phyloP scores from a whole-genome alignment of 2,888 invertebrate genomes.

The Blastobasis lacticolella region DNA sequence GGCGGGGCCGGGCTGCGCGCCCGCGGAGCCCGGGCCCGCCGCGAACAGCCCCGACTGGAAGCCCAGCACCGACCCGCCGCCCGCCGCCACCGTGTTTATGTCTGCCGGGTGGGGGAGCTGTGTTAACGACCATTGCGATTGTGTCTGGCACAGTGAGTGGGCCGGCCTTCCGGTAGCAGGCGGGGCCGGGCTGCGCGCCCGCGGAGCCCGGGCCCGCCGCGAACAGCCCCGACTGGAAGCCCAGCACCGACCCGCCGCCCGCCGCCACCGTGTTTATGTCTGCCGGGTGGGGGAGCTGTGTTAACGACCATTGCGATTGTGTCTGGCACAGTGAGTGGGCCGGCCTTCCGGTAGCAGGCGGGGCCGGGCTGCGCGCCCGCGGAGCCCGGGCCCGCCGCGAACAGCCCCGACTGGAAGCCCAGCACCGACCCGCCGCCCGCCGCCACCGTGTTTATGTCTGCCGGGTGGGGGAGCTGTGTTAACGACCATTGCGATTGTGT shows the following conservation, averaged over 20 bases:
- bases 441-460: constrained; percentile 98
- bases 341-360: constrained; percentile 91
- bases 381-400: constrained; percentile 94
- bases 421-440: constrained; percentile 97
- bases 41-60: constrained; percentile 95
- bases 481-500: too few species aligned
- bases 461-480: background rate
- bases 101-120: constrained; percentile 65
- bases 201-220: constrained; percentile 95
- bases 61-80: constrained; percentile 96
- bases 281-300: constrained; percentile 24
- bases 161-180: constrained; percentile 92
- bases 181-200: constrained; percentile 97
- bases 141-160: constrained; percentile 95
- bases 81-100: constrained; percentile 97
- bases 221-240: constrained; percentile 94
- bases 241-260: constrained; percentile 95
- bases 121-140: background rate
- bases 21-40: constrained; percentile 94
- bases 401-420: constrained; percentile 93
- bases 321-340: constrained; percentile 94
- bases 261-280: constrained; percentile 99
- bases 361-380: constrained; percentile 98
- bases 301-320: background rate
- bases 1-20: constrained; percentile 96